phyloP scores from a whole-genome alignment of 2,888 invertebrate species.

The Neoascia interrupta region DNA sequence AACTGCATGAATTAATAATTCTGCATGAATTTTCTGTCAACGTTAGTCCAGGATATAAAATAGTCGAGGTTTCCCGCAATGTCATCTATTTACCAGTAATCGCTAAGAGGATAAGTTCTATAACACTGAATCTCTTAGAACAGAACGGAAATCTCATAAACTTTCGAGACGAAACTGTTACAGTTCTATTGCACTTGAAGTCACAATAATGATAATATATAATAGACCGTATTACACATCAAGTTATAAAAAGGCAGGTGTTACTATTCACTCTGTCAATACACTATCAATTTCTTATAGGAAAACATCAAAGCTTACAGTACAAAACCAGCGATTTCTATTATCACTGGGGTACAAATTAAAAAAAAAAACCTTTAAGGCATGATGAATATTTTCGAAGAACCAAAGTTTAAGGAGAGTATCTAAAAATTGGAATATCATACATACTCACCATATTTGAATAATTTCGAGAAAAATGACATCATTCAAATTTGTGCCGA shows the following conservation, averaged over 20 bases:
- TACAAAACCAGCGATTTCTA: conserved; percentile 41
- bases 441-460: too few relatives aligned
- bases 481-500: conserved; percentile 73
- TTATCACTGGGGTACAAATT: conserved; percentile 48
- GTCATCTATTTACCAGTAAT: conserved; percentile 74
- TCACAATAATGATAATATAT: conserved; percentile 21
- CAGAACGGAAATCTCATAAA: conserved; percentile 73
- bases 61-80: conserved; percentile 74
- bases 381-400: conserved; percentile 57
- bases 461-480: conserved; percentile 71
- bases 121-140: conserved; percentile 73
- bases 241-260: background rate
- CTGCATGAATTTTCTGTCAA: conserved; percentile 74
- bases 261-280: background rate
- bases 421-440: conserved; percentile 69
- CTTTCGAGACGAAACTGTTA: conserved; percentile 73
- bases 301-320: conserved; percentile 18
- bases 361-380: conserved; percentile 31
- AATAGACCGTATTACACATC: too few relatives aligned
- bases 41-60: conserved; percentile 73
- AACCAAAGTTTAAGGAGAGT: conserved; percentile 65
- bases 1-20: conserved; percentile 65
- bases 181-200: conserved; percentile 70
- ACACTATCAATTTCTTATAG: background rate
- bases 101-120: conserved; percentile 69